Evolutionary conservation across 2,888 invertebrate genomes (phyloP).

Genomic region (Sisyra nigra): DNA sequence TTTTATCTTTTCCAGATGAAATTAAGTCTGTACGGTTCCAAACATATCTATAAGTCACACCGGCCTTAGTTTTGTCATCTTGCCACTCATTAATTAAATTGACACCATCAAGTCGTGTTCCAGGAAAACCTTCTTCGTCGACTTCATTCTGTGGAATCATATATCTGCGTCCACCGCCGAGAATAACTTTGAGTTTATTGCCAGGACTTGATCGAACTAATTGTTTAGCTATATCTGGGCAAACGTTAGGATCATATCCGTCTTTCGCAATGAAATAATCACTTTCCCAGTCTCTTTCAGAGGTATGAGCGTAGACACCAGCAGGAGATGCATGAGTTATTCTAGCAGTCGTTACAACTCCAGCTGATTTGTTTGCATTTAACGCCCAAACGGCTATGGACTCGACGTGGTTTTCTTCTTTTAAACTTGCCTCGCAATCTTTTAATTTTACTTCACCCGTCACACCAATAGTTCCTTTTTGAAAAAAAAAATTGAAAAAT

Average conservation of each 20-base stretch:
- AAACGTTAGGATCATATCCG: constrained; percentile 32
- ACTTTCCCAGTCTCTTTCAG: constrained; percentile 56
- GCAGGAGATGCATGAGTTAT: constrained; percentile 69
- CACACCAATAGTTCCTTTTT: constrained; percentile 54
- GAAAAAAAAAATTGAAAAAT: too few relatives aligned
- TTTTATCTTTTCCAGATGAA: constrained; percentile 27
- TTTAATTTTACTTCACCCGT: constrained; percentile 43
- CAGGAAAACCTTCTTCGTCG: constrained; percentile 32
- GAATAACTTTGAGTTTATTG: constrained; percentile 41
- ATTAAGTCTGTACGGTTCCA: constrained; percentile 38
- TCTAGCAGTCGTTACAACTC: constrained; percentile 60
- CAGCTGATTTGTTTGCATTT: constrained; percentile 41
- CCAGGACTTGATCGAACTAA: constrained; percentile 49
- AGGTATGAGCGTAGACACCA: constrained; percentile 53
- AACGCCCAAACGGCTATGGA: constrained; percentile 61
- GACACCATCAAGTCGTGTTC: constrained; percentile 42
- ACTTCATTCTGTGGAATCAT: constrained; percentile 37
- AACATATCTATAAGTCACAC: constrained; percentile 31
- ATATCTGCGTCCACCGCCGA: constrained; percentile 58
- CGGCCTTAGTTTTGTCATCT: constrained; percentile 27
- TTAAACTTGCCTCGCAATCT: constrained; percentile 42
- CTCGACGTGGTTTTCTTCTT: constrained; percentile 37
- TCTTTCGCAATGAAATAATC: constrained; percentile 39
- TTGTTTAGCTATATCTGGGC: constrained; percentile 59
- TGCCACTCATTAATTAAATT: constrained; percentile 56